These are phyloP conservation scores for Ganaspis sp. DNA, from an alignment of 1,140 invertebrate species.

Conservation along the genomic window DNA sequence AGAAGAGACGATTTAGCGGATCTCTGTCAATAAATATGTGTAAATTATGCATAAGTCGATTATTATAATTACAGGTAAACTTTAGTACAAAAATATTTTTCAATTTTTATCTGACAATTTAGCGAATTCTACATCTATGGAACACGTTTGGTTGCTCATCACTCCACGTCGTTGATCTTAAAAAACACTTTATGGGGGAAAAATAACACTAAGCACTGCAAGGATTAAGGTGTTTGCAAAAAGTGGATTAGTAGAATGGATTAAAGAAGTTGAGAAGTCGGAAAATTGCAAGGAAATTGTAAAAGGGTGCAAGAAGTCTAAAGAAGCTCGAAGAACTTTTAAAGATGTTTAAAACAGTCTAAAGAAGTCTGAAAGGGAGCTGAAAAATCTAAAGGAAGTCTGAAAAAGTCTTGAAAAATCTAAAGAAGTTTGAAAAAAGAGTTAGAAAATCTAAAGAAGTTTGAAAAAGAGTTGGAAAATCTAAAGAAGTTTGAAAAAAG, in stretches of 20 bases:
- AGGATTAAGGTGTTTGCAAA: neutral
- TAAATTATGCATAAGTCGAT: constrained; percentile 62
- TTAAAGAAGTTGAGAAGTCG: too few species aligned
- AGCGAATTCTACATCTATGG: constrained; percentile 43
- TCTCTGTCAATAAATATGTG: constrained; percentile 70
- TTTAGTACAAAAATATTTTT: constrained; percentile 52
- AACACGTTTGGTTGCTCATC: constrained; percentile 50
- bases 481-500: too few species aligned
- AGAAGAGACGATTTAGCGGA: constrained; percentile 59
- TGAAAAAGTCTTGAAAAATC: too few species aligned
- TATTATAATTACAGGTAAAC: constrained; percentile 59
- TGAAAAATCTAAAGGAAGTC: too few species aligned
- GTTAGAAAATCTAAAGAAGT: too few species aligned
- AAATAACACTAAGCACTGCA: neutral
- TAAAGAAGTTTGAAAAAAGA: too few species aligned
- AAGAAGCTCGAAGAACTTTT: too few species aligned
- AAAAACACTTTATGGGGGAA: neutral
- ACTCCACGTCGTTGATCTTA: neutral
- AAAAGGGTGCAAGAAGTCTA: too few species aligned
- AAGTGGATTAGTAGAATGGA: neutral
- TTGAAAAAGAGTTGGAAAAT: too few species aligned
- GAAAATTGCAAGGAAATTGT: too few species aligned
- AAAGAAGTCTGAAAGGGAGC: too few species aligned
- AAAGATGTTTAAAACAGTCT: too few species aligned
- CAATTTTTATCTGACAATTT: constrained; percentile 39